Conservation (phyloP, 2,888 invertebrate species). For the Phortica okadai region DNA sequence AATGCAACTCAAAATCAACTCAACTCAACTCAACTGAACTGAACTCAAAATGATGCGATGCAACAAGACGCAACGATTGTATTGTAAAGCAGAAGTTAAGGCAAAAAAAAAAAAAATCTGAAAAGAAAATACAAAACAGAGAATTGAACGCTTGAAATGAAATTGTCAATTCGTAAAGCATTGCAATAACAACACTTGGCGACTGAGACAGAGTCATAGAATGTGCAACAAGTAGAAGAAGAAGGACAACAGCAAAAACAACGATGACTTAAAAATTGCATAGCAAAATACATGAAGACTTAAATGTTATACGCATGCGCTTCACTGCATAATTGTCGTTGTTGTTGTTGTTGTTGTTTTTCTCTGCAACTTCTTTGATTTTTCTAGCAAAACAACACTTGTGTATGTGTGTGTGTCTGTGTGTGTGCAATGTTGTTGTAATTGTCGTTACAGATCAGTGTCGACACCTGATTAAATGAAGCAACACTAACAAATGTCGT, state of each 20-base stretch:
- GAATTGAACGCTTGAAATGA: slow-evolving; percentile 55
- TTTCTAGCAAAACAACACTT: background rate
- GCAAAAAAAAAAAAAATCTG: background rate
- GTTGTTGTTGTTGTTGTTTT: background rate
- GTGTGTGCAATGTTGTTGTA: slow-evolving; percentile 59
- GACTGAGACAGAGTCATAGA: no score
- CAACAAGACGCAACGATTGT: slow-evolving; percentile 4
- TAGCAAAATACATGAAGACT: slow-evolving; percentile 23
- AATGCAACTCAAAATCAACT: background rate
- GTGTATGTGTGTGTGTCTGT: background rate
- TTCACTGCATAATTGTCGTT: slow-evolving; percentile 26
- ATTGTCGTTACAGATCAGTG: slow-evolving; percentile 73
- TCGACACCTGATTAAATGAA: slow-evolving; percentile 75
- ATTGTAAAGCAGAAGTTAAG: background rate
- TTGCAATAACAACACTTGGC: slow-evolving; percentile 40
- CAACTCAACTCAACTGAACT: background rate
- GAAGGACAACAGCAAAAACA: no score
- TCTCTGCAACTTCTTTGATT: background rate
- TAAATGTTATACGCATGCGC: slow-evolving; percentile 36
- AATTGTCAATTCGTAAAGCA: slow-evolving; percentile 67
- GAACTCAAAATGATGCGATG: background rate
- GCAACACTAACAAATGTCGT: slow-evolving; percentile 62
- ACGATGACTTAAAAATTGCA: slow-evolving; percentile 40
- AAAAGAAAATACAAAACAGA: background rate
- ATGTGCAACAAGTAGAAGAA: slow-evolving; percentile 27